phyloP scores from a whole-genome alignment of 2,888 invertebrate species.

The Sclerodermus sp. region DNA sequence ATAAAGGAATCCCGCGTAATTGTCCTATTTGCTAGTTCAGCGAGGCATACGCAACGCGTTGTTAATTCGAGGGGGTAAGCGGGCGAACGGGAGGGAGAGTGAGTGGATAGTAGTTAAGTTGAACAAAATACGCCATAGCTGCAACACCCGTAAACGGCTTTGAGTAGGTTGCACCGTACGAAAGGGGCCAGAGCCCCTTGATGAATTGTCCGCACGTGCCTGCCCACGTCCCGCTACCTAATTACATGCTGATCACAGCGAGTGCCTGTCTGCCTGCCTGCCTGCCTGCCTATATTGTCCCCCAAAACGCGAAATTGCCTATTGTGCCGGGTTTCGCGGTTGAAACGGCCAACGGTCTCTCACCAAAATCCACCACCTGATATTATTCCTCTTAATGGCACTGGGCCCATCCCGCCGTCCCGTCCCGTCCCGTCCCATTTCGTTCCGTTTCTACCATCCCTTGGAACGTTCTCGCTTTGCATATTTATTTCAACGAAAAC shows the following conservation, averaged over 20 bases:
- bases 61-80: constrained; percentile 12
- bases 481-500: no score
- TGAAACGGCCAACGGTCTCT: constrained; percentile 28
- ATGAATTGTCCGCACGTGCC: constrained; percentile 57
- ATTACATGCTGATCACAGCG: constrained; percentile 55
- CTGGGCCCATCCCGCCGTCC: background rate
- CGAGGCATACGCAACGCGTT: constrained; percentile 17
- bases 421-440: background rate
- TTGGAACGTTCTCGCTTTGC: no score
- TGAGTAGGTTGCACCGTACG: constrained; percentile 16
- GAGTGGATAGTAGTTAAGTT: constrained; percentile 2
- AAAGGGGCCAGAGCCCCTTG: constrained; percentile 41
- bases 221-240: constrained; percentile 48
- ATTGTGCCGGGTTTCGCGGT: constrained; percentile 45
- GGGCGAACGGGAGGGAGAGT: constrained; percentile 18
- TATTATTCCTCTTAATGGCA: background rate
- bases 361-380: constrained; percentile 25
- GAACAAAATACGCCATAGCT: constrained; percentile 31
- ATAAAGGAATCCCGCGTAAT: no score
- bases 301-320: constrained; percentile 48
- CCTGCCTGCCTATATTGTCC: constrained; percentile 33
- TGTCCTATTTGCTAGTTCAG: constrained; percentile 10
- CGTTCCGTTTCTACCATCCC: no score
- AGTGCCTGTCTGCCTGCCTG: no score
- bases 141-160: constrained; percentile 42